Evolutionary conservation across 2,888 invertebrate genomes (phyloP), one percentile per base, ranked within the genome.

Genomic region (Trileptium ribeirensis): DNA sequence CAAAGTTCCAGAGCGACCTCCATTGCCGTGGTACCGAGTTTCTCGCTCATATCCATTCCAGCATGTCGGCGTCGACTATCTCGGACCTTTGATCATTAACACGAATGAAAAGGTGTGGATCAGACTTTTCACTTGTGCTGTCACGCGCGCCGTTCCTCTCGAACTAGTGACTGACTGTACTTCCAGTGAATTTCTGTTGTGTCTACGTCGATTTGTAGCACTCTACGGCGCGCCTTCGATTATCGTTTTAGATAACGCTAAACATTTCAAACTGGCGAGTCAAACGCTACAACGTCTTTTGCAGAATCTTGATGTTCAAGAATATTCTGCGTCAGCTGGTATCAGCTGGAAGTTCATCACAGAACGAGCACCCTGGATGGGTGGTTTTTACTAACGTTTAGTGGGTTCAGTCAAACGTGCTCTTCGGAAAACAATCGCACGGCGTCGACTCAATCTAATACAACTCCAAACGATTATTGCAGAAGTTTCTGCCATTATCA

Each of bases 361-460:
- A n/a, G n/a, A n/a, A n/a, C n/a, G n/a, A n/a, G n/a, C n/a, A n/a
- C n/a, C n/a, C n/a, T n/a, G n/a, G n/a, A n/a, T n/a, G n/a, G n/a
- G 89, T 78, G 89, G 90, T 64, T 88, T 87, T 84, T 90, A 88
- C 86, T 89, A 90, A 84, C 83, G 89, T 31, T 82, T 90, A 3
- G 85, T 89, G 24, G 85, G 87, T 8, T 78, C 87, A 2, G 51
- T 89, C 2, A 90, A 90, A 29, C 29, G 15, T 31, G 8, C 70
- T 29, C 29, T 70, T 8, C 8, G 31, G 29, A 29, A n/a, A n/a
- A n/a, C n/a, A n/a, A n/a, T n/a, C n/a, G n/a, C n/a, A n/a, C n/a
- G n/a, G n/a, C n/a, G n/a, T n/a, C 36, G 70, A 31, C 29, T 70
- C 3, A 19, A 8, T 8, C 15, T 15, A 15, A 29, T 70, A 8